phyloP scores from a whole-genome alignment of 2,797 vertebrate species.

The Sebastes taczanowskii region DNA sequence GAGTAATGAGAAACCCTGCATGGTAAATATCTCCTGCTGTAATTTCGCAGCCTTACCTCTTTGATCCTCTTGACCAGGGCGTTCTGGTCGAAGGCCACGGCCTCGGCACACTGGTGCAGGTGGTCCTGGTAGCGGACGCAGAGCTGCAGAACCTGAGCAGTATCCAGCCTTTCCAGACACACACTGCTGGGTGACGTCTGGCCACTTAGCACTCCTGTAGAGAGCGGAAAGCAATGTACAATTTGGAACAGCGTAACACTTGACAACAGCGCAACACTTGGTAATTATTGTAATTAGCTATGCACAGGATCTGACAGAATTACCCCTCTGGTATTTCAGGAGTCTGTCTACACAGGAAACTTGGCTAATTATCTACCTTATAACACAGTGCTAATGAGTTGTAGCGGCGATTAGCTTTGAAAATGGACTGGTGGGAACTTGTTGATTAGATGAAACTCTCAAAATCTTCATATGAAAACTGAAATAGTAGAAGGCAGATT shows the following conservation, averaged over 20 bases:
- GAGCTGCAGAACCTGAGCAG: constrained; percentile 92
- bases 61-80: constrained; percentile 93
- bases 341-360: constrained; percentile 15
- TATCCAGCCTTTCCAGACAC: constrained; percentile 92
- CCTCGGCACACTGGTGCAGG: constrained; percentile 96
- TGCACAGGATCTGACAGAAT: constrained; percentile 15
- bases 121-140: constrained; percentile 96
- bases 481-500: not conserved
- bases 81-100: constrained; percentile 97
- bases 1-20: not conserved
- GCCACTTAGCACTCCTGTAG: constrained; percentile 91
- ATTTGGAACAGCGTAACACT: not conserved
- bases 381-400: constrained; percentile 2
- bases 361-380: constrained; percentile 20
- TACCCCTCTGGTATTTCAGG: constrained; percentile 27
- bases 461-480: not conserved
- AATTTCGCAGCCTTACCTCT: constrained; percentile 78
- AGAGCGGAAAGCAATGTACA: not conserved
- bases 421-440: not conserved
- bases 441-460: not conserved
- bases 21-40: not conserved
- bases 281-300: constrained; percentile 23
- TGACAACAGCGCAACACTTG: not conserved
- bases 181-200: constrained; percentile 91
- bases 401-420: constrained; percentile 2